These are phyloP conservation scores for Perithous albicinctus DNA, from an alignment of 2,888 invertebrate species.

Conservation along the genomic window DNA sequence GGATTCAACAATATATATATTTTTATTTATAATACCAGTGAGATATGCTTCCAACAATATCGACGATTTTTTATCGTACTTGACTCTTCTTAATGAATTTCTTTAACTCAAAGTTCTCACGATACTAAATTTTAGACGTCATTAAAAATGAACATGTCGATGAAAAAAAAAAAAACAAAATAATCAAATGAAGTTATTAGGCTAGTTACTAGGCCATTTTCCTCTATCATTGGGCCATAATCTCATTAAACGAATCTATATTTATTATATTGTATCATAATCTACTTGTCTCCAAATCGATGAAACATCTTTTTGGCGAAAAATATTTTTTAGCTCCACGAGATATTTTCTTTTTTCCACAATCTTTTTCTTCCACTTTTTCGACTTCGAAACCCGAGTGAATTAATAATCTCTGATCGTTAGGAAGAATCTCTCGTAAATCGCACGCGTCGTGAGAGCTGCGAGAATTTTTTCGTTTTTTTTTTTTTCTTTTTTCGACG, in stretches of 20 bases:
- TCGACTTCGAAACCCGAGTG: not conserved
- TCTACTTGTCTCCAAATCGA: slow-evolving; percentile 15
- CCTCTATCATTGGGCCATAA: slow-evolving; percentile 37
- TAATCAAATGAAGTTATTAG: slow-evolving; percentile 49
- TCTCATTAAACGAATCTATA: slow-evolving; percentile 50
- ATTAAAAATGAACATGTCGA: slow-evolving; percentile 50
- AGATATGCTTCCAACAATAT: too few species aligned
- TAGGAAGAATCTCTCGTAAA: not conserved
- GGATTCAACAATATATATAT: too few species aligned
- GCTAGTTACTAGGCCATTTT: slow-evolving; percentile 52
- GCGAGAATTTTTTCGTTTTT: too few species aligned
- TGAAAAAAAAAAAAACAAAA: not conserved
- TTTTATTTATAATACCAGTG: too few species aligned
- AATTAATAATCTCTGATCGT: not conserved
- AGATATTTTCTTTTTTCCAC: not conserved
- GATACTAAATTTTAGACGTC: slow-evolving; percentile 35
- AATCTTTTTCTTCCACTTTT: not conserved
- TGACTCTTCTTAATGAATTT: too few species aligned
- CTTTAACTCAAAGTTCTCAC: slow-evolving; percentile 21
- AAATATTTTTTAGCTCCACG: not conserved
- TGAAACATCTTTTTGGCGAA: slow-evolving; percentile 6
- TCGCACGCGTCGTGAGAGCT: slow-evolving; percentile 22
- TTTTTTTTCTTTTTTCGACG: slow-evolving; percentile 47
- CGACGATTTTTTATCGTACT: too few species aligned
- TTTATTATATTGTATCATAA: slow-evolving; percentile 51